These are phyloP conservation scores for Epinephelus fuscoguttatus DNA, from an alignment of 2,113 vertebrate genomes.

Conservation along the genomic window DNA sequence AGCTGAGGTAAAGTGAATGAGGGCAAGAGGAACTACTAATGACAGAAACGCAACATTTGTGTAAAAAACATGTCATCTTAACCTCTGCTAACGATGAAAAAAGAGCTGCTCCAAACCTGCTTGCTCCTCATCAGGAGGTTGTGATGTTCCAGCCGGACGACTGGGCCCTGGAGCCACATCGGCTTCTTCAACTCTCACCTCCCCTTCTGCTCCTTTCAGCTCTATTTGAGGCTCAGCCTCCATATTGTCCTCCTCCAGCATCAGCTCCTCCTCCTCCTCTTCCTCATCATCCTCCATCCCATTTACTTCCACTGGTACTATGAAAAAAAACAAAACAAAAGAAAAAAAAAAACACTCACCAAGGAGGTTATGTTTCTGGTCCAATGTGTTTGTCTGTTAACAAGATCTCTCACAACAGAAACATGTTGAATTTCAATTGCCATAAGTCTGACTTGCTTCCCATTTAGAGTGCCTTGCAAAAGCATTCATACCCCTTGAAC, in stretches of 20 bases:
- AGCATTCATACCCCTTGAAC: no score
- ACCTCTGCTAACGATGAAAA: neutral
- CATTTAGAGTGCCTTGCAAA: no score
- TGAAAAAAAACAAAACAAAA: neutral
- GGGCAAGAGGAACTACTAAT: no score
- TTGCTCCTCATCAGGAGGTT: constrained; percentile 91
- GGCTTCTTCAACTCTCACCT: constrained; percentile 51
- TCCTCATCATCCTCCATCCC: constrained; percentile 89
- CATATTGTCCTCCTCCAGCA: constrained; percentile 87
- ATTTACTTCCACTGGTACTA: constrained; percentile 91
- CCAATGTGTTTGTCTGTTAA: no score
- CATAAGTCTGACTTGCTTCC: neutral
- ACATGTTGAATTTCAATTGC: neutral
- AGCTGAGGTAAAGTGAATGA: no score
- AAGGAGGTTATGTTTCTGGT: no score
- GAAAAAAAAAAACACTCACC: no score
- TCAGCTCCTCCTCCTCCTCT: constrained; percentile 75
- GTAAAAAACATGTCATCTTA: no score
- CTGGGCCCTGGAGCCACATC: constrained; percentile 69
- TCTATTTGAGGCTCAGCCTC: constrained; percentile 79
- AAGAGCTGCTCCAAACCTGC: constrained; percentile 86
- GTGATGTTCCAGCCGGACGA: constrained; percentile 74
- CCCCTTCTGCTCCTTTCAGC: constrained; percentile 55
- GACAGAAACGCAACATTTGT: no score
- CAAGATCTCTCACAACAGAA: no score